phyloP scores from a whole-genome alignment of 2,113 vertebrate genomes.

The Xiphophorus maculatus region DNA sequence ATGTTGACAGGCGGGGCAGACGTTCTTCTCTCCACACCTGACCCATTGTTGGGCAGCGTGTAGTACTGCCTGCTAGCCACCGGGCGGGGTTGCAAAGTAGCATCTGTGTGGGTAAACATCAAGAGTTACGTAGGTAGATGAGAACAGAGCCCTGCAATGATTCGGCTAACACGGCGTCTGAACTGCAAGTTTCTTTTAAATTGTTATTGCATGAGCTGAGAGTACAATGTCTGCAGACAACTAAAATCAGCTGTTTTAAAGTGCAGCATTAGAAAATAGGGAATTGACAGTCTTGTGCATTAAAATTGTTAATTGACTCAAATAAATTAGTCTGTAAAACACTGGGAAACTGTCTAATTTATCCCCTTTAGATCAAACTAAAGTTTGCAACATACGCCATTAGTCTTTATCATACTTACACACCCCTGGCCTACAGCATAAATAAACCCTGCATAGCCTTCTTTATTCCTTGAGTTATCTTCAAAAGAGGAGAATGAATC shows the following conservation, averaged over 20 bases:
- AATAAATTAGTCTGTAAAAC: constrained; percentile 28
- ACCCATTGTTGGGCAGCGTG: constrained; percentile 83
- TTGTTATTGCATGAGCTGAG: constrained; percentile 30
- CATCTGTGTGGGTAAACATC: constrained; percentile 76
- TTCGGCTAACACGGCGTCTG: not conserved
- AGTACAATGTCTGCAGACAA: constrained; percentile 39
- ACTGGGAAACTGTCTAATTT: not conserved
- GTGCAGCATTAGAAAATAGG: constrained; percentile 52
- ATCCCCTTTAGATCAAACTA: constrained; percentile 6
- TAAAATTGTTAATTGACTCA: constrained; percentile 40
- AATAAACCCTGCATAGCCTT: constrained; percentile 65
- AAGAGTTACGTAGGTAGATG: not conserved
- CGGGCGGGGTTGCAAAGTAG: constrained; percentile 85
- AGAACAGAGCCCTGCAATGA: constrained; percentile 4
- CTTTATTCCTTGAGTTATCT: constrained; percentile 58
- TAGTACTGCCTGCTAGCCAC: constrained; percentile 89
- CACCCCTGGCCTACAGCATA: constrained; percentile 61
- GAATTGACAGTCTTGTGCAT: constrained; percentile 50
- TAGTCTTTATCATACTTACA: constrained; percentile 46
- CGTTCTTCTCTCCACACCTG: constrained; percentile 85
- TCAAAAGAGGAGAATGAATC: constrained; percentile 53
- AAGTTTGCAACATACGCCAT: constrained; percentile 13
- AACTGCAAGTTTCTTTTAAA: constrained; percentile 22
- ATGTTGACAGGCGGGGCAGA: constrained; percentile 77
- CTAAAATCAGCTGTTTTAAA: constrained; percentile 45